Evolutionary conservation across 2,113 vertebrate genomes (phyloP).

Genomic region (Setophaga kirtlandii): DNA sequence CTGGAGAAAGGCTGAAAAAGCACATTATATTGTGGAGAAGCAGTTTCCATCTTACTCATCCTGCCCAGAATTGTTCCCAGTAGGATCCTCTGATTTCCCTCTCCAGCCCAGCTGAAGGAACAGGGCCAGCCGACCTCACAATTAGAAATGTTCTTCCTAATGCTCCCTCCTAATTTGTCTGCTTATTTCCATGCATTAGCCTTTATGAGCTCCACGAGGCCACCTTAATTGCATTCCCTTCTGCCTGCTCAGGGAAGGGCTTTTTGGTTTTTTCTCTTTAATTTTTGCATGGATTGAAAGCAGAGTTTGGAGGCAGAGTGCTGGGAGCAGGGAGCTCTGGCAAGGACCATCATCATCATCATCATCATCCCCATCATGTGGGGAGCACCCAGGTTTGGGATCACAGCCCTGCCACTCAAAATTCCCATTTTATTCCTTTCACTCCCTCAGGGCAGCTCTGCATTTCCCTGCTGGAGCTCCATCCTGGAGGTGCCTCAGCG

Average conservation of each 20-base stretch:
- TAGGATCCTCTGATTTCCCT: neutral
- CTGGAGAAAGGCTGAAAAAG: neutral
- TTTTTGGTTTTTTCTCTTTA: neutral
- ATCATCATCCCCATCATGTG: neutral
- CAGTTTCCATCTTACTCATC: slow-evolving; percentile 12
- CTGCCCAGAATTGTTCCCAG: neutral
- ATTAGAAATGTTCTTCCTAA: slow-evolving; percentile 7
- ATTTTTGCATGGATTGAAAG: neutral
- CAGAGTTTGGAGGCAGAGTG: neutral
- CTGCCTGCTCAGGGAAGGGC: neutral
- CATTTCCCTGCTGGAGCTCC: neutral
- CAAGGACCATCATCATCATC: neutral
- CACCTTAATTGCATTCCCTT: slow-evolving; percentile 46
- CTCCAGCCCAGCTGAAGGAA: neutral
- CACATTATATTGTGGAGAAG: neutral
- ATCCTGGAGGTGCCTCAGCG: neutral
- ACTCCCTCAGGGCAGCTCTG: neutral
- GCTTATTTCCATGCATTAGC: slow-evolving; percentile 27
- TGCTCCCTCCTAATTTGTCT: neutral
- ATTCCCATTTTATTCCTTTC: neutral
- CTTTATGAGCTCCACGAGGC: neutral
- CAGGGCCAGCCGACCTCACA: neutral
- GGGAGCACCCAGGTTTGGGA: neutral
- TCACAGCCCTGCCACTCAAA: neutral
- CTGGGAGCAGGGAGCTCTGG: neutral